Base-by-base conservation (phyloP, 2,797 vertebrate species). In the Neosilurus hyrtlii region DNA sequence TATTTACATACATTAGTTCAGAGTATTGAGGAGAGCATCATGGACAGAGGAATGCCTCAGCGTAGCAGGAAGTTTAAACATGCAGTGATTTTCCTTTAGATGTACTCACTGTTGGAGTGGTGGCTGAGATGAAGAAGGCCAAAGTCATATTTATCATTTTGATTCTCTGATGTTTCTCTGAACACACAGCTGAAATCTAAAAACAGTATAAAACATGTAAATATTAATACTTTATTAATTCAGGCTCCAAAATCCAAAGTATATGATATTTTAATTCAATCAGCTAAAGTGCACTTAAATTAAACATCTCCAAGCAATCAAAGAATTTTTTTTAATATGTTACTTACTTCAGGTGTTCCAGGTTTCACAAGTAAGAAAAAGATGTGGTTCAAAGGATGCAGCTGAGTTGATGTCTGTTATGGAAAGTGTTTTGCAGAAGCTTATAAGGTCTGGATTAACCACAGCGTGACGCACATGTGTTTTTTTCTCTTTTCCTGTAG, bases 371-470 rank as follows among this genome's bases (percentile, higher is more conserved):
- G 82, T 43, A 18, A 75, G 35, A 12, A 22, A 59, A 35, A 49
- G 30, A 22, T 57, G 63, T 22, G 20, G 7, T 12, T 26, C 8
- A 15, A 57, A 56, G 59, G 15, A 49, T 51, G 66, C 51, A 80
- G 56, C 80, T 79, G 49, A 62, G 37, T 35, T 72, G 65, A 57
- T 66, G 59, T 52, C 66, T 79, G 22, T 18, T 74, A 73, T 83
- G 72, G 78, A 35, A 10, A 65, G 11, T 83, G 61, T 76, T 85
- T 80, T 80, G 78, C 68, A 82, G 85, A 88, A 78, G 82, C 82
- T 90, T 90, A 87, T 87, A 86, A 80, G 37, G 51, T 35, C 73
- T 86, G 5, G 66, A 78, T 78, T 80, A 88, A 90, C 88, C 88
- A 77, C 89, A 85, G 26, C 68, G 59, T 89, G 87, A 90, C 90